Evolutionary conservation across 92 coral and sea anemone species (phyloP), one percentile per base, ranked within the genome.

Genomic region (Scolanthus callimorphus): DNA sequence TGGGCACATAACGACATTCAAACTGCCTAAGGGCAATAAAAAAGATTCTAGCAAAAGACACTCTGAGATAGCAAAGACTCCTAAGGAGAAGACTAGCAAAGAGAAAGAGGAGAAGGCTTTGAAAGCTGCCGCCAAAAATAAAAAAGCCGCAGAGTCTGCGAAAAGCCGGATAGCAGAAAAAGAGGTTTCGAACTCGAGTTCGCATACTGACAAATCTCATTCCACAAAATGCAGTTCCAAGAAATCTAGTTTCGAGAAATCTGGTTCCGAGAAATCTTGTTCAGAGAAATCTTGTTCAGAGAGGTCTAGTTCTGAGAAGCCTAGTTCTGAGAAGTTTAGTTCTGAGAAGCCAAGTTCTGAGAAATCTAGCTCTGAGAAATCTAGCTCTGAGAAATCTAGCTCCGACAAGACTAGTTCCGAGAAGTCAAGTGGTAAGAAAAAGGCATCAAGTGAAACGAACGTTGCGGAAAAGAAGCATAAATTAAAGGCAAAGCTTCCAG

Each of bases 171-270:
- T 55, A 29, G 50, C 28, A 13, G 78, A 77, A 43, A 27, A 34
- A 57, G 74, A 85, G 70, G 69, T 71, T 27, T 78, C 76, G 23
- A 52, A 66, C 19, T 47, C 19, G 29, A 27, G 29, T 23, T 25
- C 21, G n/a, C n/a, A n/a, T n/a, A n/a, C n/a, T n/a, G n/a, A n/a
- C n/a, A n/a, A n/a, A n/a, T n/a, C n/a, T n/a, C n/a, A n/a, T n/a
- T n/a, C 28, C 41, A 26, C 34, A 27, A 43, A 10, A 66, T 68
- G 57, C n/a, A n/a, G n/a, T n/a, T n/a, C n/a, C n/a, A n/a, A n/a
- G n/a, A n/a, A n/a, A n/a, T n/a, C n/a, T n/a, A n/a, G n/a, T n/a
- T n/a, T n/a, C n/a, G n/a, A n/a, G n/a, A n/a, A n/a, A n/a, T n/a
- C n/a, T n/a, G n/a, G n/a, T n/a, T 20, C 31, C 38, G 85, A 70